A percentile compares a stretch with the other conserved stretches of the same genome.
Evolutionary conservation across 2,113 vertebrate genomes (phyloP).

Genomic region (Spilogale gracilis): DNA sequence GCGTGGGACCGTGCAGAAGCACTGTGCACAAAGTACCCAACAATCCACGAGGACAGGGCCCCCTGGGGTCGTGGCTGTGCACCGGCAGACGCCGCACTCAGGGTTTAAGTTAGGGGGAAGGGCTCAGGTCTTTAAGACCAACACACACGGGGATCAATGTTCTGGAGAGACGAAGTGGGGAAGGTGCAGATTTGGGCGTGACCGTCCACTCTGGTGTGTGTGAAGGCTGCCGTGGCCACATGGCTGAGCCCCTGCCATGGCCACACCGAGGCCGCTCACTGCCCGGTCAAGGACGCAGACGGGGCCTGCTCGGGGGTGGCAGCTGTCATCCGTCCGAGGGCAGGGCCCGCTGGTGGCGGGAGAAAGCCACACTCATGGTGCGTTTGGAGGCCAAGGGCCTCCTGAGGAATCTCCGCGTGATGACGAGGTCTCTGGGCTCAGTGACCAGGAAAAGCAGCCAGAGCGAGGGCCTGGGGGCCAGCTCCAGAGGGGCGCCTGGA

Average conservation of each 20-base stretch:
- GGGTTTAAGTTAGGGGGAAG: not conserved
- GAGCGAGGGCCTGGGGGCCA: not conserved
- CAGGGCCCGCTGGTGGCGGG: not conserved
- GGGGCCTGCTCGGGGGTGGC: not conserved
- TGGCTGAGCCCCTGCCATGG: not conserved
- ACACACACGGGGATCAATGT: not conserved
- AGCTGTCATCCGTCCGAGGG: accelerated
- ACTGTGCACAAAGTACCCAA: not conserved
- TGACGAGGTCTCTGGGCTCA: not conserved
- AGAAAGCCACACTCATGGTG: accelerated
- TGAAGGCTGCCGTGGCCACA: accelerated
- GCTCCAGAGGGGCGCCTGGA: not conserved
- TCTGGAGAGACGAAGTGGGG: not conserved
- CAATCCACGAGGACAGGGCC: not conserved
- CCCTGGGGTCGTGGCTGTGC: not conserved
- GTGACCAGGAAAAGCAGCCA: not conserved
- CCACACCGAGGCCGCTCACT: not conserved
- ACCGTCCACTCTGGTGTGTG: accelerated
- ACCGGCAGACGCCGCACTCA: not conserved
- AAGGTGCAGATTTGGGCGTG: accelerated
- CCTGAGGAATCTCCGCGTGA: not conserved
- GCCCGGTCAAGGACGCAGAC: not conserved
- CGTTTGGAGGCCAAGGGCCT: not conserved
- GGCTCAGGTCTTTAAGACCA: not conserved
- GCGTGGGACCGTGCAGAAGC: accelerated